Conservation (phyloP, 2,888 invertebrate species). For the Agrochola litura region DNA sequence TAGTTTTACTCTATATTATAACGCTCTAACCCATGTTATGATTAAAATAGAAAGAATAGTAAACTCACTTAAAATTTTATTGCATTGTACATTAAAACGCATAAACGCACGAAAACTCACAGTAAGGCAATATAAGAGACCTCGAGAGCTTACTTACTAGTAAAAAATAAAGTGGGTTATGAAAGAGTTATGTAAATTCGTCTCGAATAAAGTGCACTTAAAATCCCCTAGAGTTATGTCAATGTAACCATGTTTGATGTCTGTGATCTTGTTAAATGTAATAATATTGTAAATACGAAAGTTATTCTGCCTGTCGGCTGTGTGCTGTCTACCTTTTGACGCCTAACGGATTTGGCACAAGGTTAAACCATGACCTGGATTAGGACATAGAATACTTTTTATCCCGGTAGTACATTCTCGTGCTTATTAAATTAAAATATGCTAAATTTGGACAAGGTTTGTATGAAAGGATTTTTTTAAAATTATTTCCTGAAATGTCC, state of each 20-base stretch:
- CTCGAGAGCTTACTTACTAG: slow-evolving; percentile 13
- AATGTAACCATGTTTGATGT: slow-evolving; percentile 23
- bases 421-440: too few species aligned
- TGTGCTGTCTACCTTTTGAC: not conserved
- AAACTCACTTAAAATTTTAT: not conserved
- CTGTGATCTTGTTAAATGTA: slow-evolving; percentile 5
- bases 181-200: slow-evolving; percentile 55
- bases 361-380: not conserved
- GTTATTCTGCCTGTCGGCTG: not conserved
- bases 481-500: too few species aligned
- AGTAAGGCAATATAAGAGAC: not conserved
- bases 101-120: not conserved
- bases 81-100: not conserved
- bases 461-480: too few species aligned
- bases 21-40: not conserved
- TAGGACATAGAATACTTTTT: not conserved
- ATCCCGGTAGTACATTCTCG: not conserved
- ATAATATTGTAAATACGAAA: not conserved
- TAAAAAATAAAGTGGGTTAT: slow-evolving; percentile 44
- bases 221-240: slow-evolving; percentile 37
- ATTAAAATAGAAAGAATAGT: not conserved
- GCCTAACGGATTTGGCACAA: not conserved
- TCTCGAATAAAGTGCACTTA: slow-evolving; percentile 57
- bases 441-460: too few species aligned
- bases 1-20: not conserved